Conservation (phyloP, 2,888 invertebrate genomes). For the Hypsopygia costalis region DNA sequence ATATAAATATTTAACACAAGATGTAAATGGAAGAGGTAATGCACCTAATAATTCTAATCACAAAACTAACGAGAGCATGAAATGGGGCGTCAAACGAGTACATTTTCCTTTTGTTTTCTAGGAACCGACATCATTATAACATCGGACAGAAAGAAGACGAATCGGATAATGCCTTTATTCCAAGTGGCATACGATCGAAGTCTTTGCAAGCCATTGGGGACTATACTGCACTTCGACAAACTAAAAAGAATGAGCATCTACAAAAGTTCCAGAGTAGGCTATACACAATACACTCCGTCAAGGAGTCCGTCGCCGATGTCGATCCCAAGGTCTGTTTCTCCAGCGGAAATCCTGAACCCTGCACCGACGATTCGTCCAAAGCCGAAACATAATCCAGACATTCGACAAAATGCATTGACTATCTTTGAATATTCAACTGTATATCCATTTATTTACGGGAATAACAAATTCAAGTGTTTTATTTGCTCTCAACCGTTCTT, state of each 20-base stretch:
- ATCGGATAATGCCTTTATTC: slow-evolving; percentile 63
- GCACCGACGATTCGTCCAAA: background rate
- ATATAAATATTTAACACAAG: no score
- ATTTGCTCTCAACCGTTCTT: slow-evolving; percentile 64
- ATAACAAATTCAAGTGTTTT: slow-evolving; percentile 71
- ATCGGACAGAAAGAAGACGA: slow-evolving; percentile 34
- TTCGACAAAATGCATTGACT: slow-evolving; percentile 57
- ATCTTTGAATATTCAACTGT: slow-evolving; percentile 67
- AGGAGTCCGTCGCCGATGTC: slow-evolving; percentile 54
- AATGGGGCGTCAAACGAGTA: slow-evolving; percentile 3
- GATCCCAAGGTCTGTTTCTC: slow-evolving; percentile 12
- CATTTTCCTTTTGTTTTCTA: slow-evolving; percentile 63
- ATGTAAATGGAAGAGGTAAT: slow-evolving; percentile 1
- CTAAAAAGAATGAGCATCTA: slow-evolving; percentile 26
- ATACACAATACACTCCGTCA: slow-evolving; percentile 29
- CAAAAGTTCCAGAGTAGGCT: slow-evolving; percentile 15
- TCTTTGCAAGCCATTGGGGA: slow-evolving; percentile 67
- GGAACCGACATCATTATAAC: slow-evolving; percentile 42
- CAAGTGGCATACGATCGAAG: slow-evolving; percentile 71
- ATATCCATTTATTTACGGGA: slow-evolving; percentile 67
- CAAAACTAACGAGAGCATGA: background rate
- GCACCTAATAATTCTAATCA: background rate
- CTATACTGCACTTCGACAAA: slow-evolving; percentile 56
- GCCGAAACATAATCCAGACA: slow-evolving; percentile 39
- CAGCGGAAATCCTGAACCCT: slow-evolving; percentile 9